Evolutionary conservation across 1,140 invertebrate genomes (phyloP).

Genomic region (Aleiodes sp.): DNA sequence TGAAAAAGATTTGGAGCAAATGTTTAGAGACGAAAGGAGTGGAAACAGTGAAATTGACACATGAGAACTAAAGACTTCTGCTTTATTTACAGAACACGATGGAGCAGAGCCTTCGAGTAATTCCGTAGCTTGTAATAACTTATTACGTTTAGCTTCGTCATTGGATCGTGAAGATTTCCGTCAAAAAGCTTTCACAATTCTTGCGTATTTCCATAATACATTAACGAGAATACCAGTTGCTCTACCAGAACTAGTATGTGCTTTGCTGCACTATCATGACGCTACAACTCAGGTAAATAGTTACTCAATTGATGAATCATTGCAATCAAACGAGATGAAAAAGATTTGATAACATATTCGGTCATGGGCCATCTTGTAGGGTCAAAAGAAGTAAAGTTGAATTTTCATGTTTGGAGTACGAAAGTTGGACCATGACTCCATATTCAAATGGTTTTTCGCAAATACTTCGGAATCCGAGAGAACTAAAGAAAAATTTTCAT

Average conservation of each 20-base stretch:
- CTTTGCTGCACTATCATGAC: constrained; percentile 75
- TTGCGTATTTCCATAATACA: constrained; percentile 72
- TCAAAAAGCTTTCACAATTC: constrained; percentile 71
- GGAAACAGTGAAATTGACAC: too few relatives aligned
- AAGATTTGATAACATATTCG: too few relatives aligned
- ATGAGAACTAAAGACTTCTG: too few relatives aligned
- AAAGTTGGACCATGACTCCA: too few relatives aligned
- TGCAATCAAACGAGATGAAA: neutral
- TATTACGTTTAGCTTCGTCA: constrained; percentile 77
- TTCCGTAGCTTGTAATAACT: constrained; percentile 86
- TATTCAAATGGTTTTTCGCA: too few relatives aligned
- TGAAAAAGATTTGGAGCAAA: too few relatives aligned
- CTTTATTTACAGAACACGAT: constrained; percentile 80
- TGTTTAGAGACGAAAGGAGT: too few relatives aligned
- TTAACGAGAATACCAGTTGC: constrained; percentile 71
- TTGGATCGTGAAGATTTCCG: constrained; percentile 70
- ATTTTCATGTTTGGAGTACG: too few relatives aligned
- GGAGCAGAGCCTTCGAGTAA: constrained; percentile 93
- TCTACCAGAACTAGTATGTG: constrained; percentile 83
- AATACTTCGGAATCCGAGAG: too few relatives aligned
- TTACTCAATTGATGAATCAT: neutral
- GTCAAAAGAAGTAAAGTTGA: too few relatives aligned
- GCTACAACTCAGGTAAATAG: constrained; percentile 72
- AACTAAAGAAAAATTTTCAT: too few relatives aligned
- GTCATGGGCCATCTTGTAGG: too few relatives aligned